Conservation (phyloP, 1,140 invertebrate species). For the Sipha flava region DNA sequence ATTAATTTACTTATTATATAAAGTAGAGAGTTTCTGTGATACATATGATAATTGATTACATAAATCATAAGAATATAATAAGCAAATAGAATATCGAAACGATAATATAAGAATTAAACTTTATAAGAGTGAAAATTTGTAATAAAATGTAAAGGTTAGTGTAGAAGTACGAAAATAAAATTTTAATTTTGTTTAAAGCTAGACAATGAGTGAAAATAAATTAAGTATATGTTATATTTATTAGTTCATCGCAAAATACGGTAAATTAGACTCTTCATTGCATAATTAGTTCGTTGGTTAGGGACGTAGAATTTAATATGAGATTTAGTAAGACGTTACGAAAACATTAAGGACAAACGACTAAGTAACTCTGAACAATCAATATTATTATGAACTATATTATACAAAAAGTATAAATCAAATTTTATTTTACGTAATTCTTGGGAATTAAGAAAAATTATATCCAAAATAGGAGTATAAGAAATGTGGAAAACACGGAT, state of each 20-base stretch:
- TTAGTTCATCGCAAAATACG: not conserved
- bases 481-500: too few relatives aligned
- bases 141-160: too few relatives aligned
- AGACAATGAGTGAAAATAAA: not conserved
- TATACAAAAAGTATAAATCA: not conserved
- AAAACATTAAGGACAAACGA: not conserved
- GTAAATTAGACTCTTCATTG: not conserved
- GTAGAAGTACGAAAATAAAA: not conserved
- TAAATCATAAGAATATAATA: too few relatives aligned
- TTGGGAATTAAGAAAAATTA: not conserved
- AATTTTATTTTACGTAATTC: not conserved
- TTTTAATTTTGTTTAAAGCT: not conserved
- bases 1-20: too few relatives aligned
- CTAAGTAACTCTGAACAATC: not conserved
- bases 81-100: too few relatives aligned
- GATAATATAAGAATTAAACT: too few relatives aligned
- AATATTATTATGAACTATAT: not conserved
- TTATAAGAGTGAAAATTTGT: too few relatives aligned
- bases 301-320: not conserved
- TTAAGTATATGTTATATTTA: not conserved
- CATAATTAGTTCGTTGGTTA: not conserved
- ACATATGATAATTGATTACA: too few relatives aligned
- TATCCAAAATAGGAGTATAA: not conserved
- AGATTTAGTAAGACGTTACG: too few relatives aligned
- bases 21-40: too few relatives aligned